Evolutionary conservation across 2,797 vertebrate species (phyloP).

Genomic region (Aldrovandia affinis): DNA sequence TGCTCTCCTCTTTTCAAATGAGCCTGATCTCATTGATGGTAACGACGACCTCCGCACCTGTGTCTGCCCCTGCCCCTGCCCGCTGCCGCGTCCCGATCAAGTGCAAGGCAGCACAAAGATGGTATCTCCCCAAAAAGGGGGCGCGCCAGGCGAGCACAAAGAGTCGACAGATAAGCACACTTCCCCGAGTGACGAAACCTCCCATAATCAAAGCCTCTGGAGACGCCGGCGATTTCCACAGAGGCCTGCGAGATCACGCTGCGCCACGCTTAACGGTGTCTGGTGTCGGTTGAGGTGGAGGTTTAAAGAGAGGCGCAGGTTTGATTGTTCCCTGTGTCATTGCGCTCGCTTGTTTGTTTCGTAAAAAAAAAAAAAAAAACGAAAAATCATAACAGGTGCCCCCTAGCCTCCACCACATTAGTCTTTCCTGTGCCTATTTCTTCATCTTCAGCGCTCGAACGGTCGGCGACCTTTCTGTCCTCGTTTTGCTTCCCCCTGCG

Average conservation of each 20-base stretch:
- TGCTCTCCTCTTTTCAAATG: neutral
- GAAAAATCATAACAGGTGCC: neutral
- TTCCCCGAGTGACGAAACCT: neutral
- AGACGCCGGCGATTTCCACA: neutral
- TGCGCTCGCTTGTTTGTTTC: constrained; percentile 20
- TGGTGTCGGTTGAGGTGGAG: neutral
- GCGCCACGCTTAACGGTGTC: neutral
- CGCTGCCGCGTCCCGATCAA: constrained; percentile 1
- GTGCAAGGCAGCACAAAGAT: constrained; percentile 24
- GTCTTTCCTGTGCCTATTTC: neutral
- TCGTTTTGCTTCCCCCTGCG: neutral
- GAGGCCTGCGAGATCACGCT: neutral
- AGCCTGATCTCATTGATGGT: neutral
- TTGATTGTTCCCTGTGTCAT: neutral
- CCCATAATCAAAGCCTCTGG: constrained; percentile 24
- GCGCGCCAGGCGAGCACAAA: neutral
- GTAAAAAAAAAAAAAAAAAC: no score
- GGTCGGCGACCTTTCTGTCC: neutral
- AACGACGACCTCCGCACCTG: neutral
- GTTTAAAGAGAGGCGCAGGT: neutral
- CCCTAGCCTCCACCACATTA: neutral
- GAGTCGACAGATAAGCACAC: constrained; percentile 26
- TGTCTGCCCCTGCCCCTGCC: neutral
- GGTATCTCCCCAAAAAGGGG: neutral
- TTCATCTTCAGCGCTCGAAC: neutral